Conservation (phyloP, 2,888 invertebrate genomes). For the Oegoconia quadripuncta region DNA sequence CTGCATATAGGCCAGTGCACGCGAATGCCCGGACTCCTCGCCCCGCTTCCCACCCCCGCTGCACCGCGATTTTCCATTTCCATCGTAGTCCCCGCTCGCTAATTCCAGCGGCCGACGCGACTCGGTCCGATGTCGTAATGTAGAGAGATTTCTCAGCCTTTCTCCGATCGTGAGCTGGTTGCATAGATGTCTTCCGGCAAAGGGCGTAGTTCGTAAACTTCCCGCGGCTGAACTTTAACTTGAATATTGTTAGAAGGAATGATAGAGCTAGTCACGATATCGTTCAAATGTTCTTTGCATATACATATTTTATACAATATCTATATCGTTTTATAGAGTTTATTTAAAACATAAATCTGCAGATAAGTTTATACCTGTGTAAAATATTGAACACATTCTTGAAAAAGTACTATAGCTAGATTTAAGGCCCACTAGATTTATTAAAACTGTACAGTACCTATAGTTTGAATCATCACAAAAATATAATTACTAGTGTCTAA, state of each 20-base stretch:
- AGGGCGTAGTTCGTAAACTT: constrained; percentile 45
- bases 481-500: constrained; percentile 28
- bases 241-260: constrained; percentile 22
- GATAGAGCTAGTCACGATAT: neutral
- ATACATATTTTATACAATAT: too few species aligned
- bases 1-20: constrained; percentile 79
- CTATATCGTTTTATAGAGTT: too few species aligned
- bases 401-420: neutral
- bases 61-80: constrained; percentile 76
- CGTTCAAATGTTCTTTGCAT: too few species aligned
- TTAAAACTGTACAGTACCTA: neutral
- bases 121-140: constrained; percentile 47
- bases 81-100: constrained; percentile 57
- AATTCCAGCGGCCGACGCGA: constrained; percentile 48
- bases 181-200: constrained; percentile 51
- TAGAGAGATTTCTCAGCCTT: constrained; percentile 61
- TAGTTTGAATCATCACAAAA: neutral
- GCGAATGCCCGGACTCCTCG: constrained; percentile 60
- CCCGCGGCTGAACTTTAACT: constrained; percentile 34
- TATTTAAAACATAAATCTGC: too few species aligned
- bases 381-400: too few species aligned
- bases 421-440: neutral
- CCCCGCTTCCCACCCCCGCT: constrained; percentile 20
- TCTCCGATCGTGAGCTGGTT: constrained; percentile 43
- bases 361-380: too few species aligned